A percentile compares a stretch with the other conserved stretches of the same genome.
Conservation (phyloP, 2,113 vertebrate species). For the Tetrao urogallus region DNA sequence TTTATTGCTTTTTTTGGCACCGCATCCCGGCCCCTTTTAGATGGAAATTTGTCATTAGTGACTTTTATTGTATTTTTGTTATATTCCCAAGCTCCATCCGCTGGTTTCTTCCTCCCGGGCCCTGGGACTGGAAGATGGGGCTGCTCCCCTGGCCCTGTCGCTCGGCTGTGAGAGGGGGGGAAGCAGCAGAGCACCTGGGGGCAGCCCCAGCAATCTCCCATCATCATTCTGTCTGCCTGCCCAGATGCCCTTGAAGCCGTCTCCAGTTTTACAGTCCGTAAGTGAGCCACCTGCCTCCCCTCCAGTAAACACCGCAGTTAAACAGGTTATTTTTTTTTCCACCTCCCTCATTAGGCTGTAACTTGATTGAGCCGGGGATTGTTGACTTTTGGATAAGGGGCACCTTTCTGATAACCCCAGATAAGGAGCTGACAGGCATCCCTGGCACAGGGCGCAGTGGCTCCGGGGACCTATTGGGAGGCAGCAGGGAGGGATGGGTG, state of each 20-base stretch:
- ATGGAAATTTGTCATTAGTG: conserved; percentile 45
- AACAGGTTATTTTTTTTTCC: neutral
- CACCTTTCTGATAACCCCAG: conserved; percentile 6
- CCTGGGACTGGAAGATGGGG: neutral
- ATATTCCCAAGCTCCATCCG: conserved; percentile 14
- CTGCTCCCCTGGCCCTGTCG: neutral
- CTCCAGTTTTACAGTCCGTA: neutral
- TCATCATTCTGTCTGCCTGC: neutral
- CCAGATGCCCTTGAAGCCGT: neutral
- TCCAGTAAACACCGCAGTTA: neutral
- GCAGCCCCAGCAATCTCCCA: neutral
- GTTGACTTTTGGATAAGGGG: neutral
- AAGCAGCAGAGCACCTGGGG: neutral
- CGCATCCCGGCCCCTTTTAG: neutral
- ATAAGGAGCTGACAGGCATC: neutral
- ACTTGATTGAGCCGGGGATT: neutral
- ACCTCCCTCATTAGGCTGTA: neutral
- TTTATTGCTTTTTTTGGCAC: conserved; percentile 66
- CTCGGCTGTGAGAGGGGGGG: neutral
- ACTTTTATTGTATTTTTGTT: conserved; percentile 14
- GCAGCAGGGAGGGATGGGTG: neutral
- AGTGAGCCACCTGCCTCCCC: neutral
- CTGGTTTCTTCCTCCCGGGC: neutral
- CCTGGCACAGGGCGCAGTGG: neutral
- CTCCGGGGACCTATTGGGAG: neutral